These are phyloP conservation scores for Metallyticus violacea DNA, from an alignment of 2,888 invertebrate genomes.

Conservation along the genomic window DNA sequence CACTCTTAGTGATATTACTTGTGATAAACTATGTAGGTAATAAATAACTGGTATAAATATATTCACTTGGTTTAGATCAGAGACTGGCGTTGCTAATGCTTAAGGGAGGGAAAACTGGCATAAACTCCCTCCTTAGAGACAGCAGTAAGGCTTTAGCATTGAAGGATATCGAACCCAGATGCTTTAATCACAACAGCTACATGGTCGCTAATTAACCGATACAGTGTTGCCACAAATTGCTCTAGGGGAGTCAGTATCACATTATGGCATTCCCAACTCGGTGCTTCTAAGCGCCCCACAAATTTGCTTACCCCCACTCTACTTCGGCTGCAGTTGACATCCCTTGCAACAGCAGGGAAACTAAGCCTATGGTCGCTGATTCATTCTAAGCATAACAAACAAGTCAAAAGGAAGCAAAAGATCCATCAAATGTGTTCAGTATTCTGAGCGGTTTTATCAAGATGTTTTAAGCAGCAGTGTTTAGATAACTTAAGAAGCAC, in stretches of 20 bases:
- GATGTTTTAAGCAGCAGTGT: too few species aligned
- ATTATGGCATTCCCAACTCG: background rate
- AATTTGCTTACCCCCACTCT: background rate
- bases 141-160: background rate
- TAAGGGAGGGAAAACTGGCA: background rate
- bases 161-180: background rate
- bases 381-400: too few species aligned
- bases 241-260: background rate
- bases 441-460: too few species aligned
- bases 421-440: too few species aligned
- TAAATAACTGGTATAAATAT: too few species aligned
- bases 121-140: background rate
- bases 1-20: too few species aligned
- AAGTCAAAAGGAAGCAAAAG: too few species aligned
- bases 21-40: too few species aligned
- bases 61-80: too few species aligned
- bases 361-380: too few species aligned
- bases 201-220: background rate
- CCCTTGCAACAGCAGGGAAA: background rate
- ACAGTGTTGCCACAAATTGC: background rate
- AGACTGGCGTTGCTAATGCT: too few species aligned
- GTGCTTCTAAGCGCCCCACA: background rate
- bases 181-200: background rate
- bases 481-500: too few species aligned
- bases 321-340: background rate